Percentiles rank a stretch among this genome's conserved stretches.
phyloP scores from a whole-genome alignment of 1,140 invertebrate species.

The Cotesia glomerata region DNA sequence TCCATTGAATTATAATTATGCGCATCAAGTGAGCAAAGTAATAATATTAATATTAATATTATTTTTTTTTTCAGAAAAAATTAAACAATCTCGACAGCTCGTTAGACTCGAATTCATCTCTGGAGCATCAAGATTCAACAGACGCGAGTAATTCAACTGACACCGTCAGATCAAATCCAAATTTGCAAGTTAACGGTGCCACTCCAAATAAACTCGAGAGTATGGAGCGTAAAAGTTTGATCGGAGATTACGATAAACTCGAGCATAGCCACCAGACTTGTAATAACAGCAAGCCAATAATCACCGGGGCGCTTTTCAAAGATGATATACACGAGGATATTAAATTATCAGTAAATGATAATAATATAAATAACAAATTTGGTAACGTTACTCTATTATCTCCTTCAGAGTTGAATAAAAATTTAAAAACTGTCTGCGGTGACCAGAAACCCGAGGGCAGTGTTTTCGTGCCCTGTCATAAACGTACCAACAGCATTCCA shows the following conservation, averaged over 20 bases:
- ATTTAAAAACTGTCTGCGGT: not conserved
- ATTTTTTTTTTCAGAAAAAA: conserved; percentile 38
- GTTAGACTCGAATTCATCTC: conserved; percentile 48
- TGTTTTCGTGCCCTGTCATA: conserved; percentile 54
- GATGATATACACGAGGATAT: conserved; percentile 63
- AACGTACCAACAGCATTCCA: conserved; percentile 55
- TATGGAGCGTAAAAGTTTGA: conserved; percentile 47
- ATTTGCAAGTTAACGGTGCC: conserved; percentile 51
- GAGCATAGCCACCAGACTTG: conserved; percentile 49
- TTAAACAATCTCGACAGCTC: conserved; percentile 45
- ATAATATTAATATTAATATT: not conserved
- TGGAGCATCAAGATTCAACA: conserved; percentile 51
- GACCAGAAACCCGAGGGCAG: conserved; percentile 44
- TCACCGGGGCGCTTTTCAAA: conserved; percentile 71
- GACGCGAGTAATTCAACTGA: conserved; percentile 51
- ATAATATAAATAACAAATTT: conserved; percentile 48
- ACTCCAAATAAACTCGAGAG: conserved; percentile 45
- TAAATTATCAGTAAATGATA: too few species aligned
- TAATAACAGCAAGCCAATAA: conserved; percentile 65
- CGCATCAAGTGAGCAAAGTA: not conserved
- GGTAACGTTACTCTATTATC: conserved; percentile 53
- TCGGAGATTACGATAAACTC: conserved; percentile 57
- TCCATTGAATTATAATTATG: too few species aligned
- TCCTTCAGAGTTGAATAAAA: conserved; percentile 46
- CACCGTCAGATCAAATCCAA: conserved; percentile 52